Evolutionary conservation across 2,888 invertebrate genomes (phyloP), one percentile per base, ranked within the genome.

Genomic region (Drosophila basisetae): DNA sequence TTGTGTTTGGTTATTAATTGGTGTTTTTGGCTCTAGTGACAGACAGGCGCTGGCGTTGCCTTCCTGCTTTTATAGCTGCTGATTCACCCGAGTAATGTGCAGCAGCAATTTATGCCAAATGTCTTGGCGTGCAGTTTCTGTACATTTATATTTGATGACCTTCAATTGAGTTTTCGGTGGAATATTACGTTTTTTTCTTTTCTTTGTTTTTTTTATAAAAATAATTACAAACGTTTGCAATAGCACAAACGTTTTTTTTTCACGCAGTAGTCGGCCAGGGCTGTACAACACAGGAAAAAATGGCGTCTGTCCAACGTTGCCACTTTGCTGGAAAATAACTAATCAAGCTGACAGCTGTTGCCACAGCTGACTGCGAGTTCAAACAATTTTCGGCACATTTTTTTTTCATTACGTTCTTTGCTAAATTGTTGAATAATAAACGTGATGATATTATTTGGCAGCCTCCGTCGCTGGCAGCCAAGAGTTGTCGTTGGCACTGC

Each of bases 161-260:
- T 84, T 82, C n/a, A 63, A 31, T 61, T 55, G 22, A 37, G 18
- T 72, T 60, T 76, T 85, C 84, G 84, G 84, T 84, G 84, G 84
- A 89, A 68, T 68, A 54, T 60, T 66, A 68, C 55, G 74, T 63
- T 80, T 64, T 56, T 62, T 61, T 49, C 52, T 68, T 66, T 62
- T 41, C 13, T 30, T 53, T 33, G 33, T 28, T 49, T 56, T 74
- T 65, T 25, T 35, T 33, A 47, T 28, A 77, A 78, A 78, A 82
- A 80, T 77, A 68, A 70, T 78, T 64, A 80, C 68, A 80, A 80
- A 82, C 80, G 80, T 80, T 82, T 80, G 80, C 82, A 82, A 80
- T 74, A 80, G 55, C 80, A 83, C 76, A 86, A 88, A 89, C 74
- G 77, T 82, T 79, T 47, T 47, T 35, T 83, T 80, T 76, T 71